phyloP scores from a whole-genome alignment of 2,113 vertebrate species.

The Ploceus nigricollis region DNA sequence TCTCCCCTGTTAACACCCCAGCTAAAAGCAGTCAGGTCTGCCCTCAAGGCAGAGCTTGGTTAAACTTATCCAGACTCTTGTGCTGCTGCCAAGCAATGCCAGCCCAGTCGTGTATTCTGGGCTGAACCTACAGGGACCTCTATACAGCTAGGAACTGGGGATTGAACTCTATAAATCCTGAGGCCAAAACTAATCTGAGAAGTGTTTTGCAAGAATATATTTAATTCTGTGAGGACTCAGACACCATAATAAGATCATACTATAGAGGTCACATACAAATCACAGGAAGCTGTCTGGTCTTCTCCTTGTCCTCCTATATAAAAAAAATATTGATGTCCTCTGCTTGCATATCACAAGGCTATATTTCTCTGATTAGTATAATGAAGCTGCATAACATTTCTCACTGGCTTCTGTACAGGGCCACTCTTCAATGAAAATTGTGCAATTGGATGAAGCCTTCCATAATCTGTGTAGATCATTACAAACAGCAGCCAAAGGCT shows the following conservation, averaged over 20 bases:
- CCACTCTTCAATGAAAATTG: background rate
- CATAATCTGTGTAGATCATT: background rate
- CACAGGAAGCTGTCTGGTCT: background rate
- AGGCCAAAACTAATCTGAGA: background rate
- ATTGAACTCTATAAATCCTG: background rate
- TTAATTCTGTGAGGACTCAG: background rate
- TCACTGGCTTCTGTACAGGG: background rate
- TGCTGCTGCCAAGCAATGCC: background rate
- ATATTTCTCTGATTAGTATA: background rate
- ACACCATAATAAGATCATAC: background rate
- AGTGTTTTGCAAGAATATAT: background rate
- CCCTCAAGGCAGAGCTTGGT: background rate
- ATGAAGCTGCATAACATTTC: background rate
- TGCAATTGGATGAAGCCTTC: background rate
- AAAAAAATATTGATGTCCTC: background rate
- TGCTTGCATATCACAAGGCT: background rate
- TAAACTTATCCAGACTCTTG: background rate
- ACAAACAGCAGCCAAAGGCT: background rate
- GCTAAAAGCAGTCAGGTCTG: background rate
- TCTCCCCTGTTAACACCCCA: background rate
- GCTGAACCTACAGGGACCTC: background rate
- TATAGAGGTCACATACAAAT: background rate
- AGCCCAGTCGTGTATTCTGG: background rate
- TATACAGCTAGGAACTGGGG: background rate
- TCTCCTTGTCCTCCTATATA: background rate